Evolutionary conservation across 2,113 vertebrate genomes (phyloP).

Genomic region (Falco punctatus): DNA sequence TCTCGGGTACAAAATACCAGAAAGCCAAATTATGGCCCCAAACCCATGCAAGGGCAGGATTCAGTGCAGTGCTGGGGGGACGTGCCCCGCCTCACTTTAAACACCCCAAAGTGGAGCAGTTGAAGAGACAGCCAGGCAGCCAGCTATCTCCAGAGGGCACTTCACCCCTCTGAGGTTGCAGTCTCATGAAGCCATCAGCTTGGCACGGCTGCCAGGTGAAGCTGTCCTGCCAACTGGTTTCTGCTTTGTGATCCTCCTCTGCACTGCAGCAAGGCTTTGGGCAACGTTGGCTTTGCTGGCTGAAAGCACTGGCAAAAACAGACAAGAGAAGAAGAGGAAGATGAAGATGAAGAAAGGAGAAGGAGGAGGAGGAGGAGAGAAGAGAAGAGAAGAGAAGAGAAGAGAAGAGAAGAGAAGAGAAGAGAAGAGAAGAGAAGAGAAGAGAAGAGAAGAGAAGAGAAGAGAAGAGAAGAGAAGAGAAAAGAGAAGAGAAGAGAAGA

Average conservation of each 20-base stretch:
- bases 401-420: too few relatives aligned
- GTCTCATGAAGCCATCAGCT: neutral
- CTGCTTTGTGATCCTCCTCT: neutral
- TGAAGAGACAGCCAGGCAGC: neutral
- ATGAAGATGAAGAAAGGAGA: neutral
- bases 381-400: too few relatives aligned
- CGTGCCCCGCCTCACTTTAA: neutral
- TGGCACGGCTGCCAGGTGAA: neutral
- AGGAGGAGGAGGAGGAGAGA: too few relatives aligned
- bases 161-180: neutral
- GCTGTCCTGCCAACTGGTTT: accelerated
- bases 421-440: accelerated
- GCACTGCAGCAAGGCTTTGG: neutral
- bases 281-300: neutral
- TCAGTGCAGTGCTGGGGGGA: accelerated
- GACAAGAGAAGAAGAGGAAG: neutral
- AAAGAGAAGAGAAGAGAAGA: too few relatives aligned
- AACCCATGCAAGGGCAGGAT: neutral
- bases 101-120: neutral
- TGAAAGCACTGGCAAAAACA: accelerated
- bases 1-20: neutral
- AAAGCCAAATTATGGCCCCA: neutral
- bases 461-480: too few relatives aligned
- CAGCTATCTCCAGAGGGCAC: neutral
- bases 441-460: accelerated